Evolutionary conservation across 2,113 vertebrate genomes (phyloP), one percentile per base, ranked within the genome.

Genomic region (Neotragus moschatus): DNA sequence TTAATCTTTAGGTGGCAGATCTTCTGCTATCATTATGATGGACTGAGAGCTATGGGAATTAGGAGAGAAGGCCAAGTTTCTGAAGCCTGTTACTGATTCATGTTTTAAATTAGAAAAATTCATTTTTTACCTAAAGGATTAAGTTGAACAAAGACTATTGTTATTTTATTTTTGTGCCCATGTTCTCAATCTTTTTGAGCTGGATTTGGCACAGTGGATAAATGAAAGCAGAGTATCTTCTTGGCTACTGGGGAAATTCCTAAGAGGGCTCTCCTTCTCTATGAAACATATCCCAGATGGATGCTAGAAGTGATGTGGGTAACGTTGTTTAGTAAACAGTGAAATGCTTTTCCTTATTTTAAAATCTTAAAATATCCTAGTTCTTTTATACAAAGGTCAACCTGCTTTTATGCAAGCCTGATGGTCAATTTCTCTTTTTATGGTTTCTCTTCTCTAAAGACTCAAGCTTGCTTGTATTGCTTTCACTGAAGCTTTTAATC

Each of bases 401-500:
- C 7, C 33, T 66, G 16, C 39, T 86, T 95, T 94, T 90, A 60
- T 16, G 36, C 9, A 91, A 53, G 12, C 16, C 36, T 61, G 23
- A 45, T 49, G 51, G 47, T 3, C 30, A 85, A 10, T 85, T 63
- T 97, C 33, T 81, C 28, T 84, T 47, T 55, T 23, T 55, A 70
- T 13, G n/a, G 51, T 36, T 53, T 70, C 17, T 73, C 30, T 93
- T 73, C 45, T 93, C 33, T 89, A 66, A 88, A 49, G 30, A 49
- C 33, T 66, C 60, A 96, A 61, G 73, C 21, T 56, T 60, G 23
- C 36, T 91, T 91, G 1, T 58, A 85, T 53, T 75, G 6, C 47
- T 96, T 39, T 82, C 43, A 47, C 58, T 86, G 86, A 93, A 89
- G 10, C 39, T 49, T 93, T 97, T 97, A 90, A 96, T 58, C 4